These are phyloP conservation scores for Sapajus apella DNA, from an alignment of 2,113 vertebrate genomes.

Conservation along the genomic window DNA sequence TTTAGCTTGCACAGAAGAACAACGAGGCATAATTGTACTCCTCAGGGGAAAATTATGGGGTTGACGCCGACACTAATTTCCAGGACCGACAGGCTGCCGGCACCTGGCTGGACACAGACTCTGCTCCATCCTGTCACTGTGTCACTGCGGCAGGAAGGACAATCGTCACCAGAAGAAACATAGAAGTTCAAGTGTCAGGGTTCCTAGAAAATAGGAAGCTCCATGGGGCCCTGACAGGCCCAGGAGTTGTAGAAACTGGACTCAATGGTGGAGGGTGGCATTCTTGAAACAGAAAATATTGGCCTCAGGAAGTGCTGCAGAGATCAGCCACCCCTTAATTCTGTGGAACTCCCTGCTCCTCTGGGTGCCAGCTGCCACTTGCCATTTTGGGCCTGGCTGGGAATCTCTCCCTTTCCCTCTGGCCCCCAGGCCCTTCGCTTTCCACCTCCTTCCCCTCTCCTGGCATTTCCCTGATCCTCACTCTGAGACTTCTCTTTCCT, in stretches of 20 bases:
- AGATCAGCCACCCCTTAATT: neutral
- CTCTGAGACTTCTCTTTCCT: fast-evolving
- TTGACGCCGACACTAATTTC: neutral
- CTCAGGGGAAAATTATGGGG: neutral
- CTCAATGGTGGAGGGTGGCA: fast-evolving
- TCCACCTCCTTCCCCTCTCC: fast-evolving
- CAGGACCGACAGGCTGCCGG: neutral
- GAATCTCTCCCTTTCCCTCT: fast-evolving
- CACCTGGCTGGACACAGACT: neutral
- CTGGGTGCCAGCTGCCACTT: neutral
- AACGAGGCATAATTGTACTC: neutral
- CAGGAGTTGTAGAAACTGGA: fast-evolving
- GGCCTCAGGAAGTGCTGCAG: neutral
- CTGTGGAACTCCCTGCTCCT: neutral
- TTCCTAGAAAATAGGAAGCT: neutral
- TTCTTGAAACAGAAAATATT: fast-evolving
- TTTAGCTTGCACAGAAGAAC: neutral
- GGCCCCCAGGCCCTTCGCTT: fast-evolving
- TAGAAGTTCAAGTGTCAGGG: neutral
- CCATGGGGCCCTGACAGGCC: fast-evolving
- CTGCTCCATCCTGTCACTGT: fast-evolving
- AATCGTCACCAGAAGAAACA: neutral
- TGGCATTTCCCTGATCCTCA: neutral
- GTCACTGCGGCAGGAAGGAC: neutral
- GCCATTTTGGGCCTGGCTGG: neutral